phyloP scores from a whole-genome alignment of 2,113 vertebrate species.

The Xyrauchen texanus region DNA sequence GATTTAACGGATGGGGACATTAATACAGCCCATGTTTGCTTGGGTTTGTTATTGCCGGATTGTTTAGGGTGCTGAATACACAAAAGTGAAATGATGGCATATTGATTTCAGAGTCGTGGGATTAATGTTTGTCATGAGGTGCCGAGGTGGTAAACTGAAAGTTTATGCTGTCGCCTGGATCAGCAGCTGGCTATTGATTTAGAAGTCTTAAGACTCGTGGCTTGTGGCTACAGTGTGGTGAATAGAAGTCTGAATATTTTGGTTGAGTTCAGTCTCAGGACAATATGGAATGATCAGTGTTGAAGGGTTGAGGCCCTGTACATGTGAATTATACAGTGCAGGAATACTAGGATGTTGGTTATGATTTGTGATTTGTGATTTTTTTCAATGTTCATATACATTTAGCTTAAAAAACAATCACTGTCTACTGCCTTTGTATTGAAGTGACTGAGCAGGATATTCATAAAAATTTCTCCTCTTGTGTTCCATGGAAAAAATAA shows the following conservation, averaged over 20 bases:
- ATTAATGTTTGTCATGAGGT: constrained; percentile 39
- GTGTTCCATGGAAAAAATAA: too few species aligned
- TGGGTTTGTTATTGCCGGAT: constrained; percentile 29
- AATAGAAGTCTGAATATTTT: constrained; percentile 12
- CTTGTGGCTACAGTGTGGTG: constrained; percentile 14
- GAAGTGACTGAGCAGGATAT: too few species aligned
- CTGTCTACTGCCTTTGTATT: too few species aligned
- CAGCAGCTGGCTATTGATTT: constrained; percentile 38
- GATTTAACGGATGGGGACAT: constrained; percentile 52
- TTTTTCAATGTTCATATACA: not conserved
- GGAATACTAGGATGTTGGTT: constrained; percentile 19
- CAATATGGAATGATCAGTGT: not conserved
- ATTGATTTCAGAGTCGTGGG: constrained; percentile 37
- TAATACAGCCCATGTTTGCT: constrained; percentile 26
- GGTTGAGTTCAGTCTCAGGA: not conserved
- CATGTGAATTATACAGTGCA: not conserved
- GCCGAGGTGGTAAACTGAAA: constrained; percentile 36
- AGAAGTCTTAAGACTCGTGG: constrained; percentile 4
- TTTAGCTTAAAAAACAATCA: not conserved
- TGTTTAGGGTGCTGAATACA: constrained; percentile 46
- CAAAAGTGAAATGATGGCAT: constrained; percentile 44
- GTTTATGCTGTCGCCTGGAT: constrained; percentile 29
- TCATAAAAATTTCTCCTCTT: too few species aligned
- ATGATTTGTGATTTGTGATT: not conserved
- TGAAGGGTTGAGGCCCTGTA: not conserved